Conservation (phyloP, 2,797 vertebrate species). For the Limosa lapponica region DNA sequence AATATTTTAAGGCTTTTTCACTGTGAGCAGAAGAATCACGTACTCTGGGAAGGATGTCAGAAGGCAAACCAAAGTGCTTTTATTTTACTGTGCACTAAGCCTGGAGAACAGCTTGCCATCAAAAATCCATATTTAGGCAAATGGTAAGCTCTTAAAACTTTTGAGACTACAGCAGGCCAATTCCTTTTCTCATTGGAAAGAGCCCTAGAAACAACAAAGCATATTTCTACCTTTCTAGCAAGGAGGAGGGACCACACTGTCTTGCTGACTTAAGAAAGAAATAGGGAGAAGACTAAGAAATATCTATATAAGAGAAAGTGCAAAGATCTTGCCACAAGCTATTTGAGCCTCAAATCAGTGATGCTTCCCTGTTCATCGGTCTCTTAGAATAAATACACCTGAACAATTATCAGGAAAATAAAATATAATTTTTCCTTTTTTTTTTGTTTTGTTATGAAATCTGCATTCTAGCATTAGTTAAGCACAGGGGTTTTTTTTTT, state of each 20-base stretch:
- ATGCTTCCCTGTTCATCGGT: accelerated
- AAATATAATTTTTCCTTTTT: not conserved
- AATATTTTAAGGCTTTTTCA: not conserved
- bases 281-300: not conserved
- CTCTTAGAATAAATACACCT: not conserved
- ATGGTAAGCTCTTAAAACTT: not conserved
- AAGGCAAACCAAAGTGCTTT: not conserved
- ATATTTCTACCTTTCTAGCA: not conserved
- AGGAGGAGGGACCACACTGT: not conserved
- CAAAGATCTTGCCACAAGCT: not conserved
- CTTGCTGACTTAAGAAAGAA: not conserved
- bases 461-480: not conserved
- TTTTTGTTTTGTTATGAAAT: not conserved
- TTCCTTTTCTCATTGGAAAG: not conserved
- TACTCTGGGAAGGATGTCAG: not conserved
- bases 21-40: not conserved
- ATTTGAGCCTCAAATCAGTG: not conserved
- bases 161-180: not conserved
- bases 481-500: not conserved
- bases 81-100: not conserved
- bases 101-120: not conserved
- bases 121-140: not conserved
- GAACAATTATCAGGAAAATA: not conserved
- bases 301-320: not conserved
- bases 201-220: not conserved